These are phyloP conservation scores for Tetropium fuscum DNA, from an alignment of 2,888 invertebrate genomes.

Conservation along the genomic window DNA sequence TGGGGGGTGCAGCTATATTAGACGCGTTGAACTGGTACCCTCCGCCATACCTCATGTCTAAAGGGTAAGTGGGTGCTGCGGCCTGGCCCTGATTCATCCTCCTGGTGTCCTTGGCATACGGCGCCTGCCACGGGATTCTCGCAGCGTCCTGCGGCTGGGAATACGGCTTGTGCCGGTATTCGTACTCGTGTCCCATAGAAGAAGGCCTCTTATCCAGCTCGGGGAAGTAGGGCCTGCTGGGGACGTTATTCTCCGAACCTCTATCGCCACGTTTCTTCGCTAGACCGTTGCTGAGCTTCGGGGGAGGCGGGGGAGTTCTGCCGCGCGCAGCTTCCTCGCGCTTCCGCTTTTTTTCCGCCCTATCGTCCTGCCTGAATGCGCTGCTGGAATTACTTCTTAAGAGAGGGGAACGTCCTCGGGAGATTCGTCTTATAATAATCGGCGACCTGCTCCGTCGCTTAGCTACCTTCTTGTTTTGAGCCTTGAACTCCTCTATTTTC, in stretches of 20 bases:
- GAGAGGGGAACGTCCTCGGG: constrained; percentile 6
- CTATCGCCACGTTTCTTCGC: constrained; percentile 26
- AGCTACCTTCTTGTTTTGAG: constrained; percentile 7
- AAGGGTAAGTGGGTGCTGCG: not conserved
- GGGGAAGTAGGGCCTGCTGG: constrained; percentile 7
- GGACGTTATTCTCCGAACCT: not conserved
- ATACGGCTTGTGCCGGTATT: constrained; percentile 16
- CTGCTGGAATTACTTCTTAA: constrained; percentile 4
- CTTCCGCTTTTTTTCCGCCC: constrained; percentile 26
- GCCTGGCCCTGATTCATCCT: not conserved
- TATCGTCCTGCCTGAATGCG: constrained; percentile 19
- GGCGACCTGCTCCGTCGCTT: constrained; percentile 33
- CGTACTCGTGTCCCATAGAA: not conserved
- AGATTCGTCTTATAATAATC: constrained; percentile 1
- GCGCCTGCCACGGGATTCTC: not conserved
- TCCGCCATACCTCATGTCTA: constrained; percentile 7
- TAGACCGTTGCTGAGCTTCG: constrained; percentile 41
- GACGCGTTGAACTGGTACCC: constrained; percentile 14
- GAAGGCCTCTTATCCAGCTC: constrained; percentile 11
- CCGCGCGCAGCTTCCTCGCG: constrained; percentile 30
- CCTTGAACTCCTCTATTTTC: constrained; percentile 48
- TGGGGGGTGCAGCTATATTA: not conserved
- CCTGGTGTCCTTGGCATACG: constrained; percentile 10
- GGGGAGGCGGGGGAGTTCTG: constrained; percentile 48
- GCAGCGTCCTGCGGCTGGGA: not conserved